A percentile compares a stretch with the other conserved stretches of the same genome.
Conservation (phyloP, 2,888 invertebrate species). For the Zaprionus bogoriensis region DNA sequence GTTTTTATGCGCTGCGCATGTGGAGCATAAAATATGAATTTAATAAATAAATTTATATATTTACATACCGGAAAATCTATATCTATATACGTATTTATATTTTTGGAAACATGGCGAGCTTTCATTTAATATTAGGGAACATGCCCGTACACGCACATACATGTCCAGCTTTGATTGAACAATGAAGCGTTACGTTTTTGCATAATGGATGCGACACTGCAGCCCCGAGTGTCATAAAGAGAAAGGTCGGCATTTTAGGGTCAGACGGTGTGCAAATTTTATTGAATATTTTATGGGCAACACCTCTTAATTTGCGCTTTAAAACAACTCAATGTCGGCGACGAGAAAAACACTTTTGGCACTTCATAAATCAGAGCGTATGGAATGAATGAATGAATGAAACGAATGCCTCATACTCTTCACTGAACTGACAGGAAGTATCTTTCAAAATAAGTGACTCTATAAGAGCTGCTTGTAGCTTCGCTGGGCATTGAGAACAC, state of each 20-base stretch:
- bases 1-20: slow-evolving; percentile 12
- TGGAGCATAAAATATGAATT: slow-evolving; percentile 23
- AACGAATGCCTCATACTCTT: too few species aligned
- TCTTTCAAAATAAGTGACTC: too few species aligned
- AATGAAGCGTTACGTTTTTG: slow-evolving; percentile 4
- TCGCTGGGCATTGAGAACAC: too few species aligned
- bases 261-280: slow-evolving; percentile 37
- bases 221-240: background rate
- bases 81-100: background rate
- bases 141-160: background rate
- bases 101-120: slow-evolving; percentile 2
- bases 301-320: slow-evolving; percentile 52
- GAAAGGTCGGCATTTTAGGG: slow-evolving; percentile 32
- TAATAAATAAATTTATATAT: background rate
- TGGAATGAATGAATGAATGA: too few species aligned
- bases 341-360: slow-evolving; percentile 8
- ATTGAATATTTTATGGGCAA: slow-evolving; percentile 61
- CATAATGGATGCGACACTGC: slow-evolving; percentile 48
- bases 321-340: slow-evolving; percentile 13
- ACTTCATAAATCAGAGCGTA: slow-evolving; percentile 46
- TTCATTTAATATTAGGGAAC: slow-evolving; percentile 22
- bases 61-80: background rate
- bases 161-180: slow-evolving; percentile 13
- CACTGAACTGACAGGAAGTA: too few species aligned
- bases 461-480: too few species aligned